Conservation (phyloP, 2,113 vertebrate species). For the Oryzias woworae region DNA sequence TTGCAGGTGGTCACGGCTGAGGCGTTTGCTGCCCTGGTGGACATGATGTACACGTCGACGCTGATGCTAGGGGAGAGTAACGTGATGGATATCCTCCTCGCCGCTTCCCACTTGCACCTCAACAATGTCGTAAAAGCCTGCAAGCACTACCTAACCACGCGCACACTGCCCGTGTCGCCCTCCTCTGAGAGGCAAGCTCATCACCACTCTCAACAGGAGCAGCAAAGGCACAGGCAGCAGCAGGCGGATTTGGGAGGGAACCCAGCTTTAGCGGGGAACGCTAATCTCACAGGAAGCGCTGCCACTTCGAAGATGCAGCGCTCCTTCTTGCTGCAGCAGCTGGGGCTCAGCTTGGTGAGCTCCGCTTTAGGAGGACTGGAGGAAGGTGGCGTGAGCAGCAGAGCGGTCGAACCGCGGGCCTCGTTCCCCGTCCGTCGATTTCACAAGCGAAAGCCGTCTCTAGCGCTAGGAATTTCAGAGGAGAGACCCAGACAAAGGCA, state of each 20-base stretch:
- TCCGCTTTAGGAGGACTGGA: constrained; percentile 83
- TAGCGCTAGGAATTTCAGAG: constrained; percentile 76
- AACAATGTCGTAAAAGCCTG: constrained; percentile 97
- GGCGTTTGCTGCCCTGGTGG: constrained; percentile 93
- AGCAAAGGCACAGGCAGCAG: constrained; percentile 75
- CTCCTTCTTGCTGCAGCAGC: constrained; percentile 94
- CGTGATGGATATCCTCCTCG: constrained; percentile 95
- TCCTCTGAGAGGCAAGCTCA: constrained; percentile 69
- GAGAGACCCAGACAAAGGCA: constrained; percentile 86
- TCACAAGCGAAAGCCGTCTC: constrained; percentile 89
- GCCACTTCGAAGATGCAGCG: constrained; percentile 84
- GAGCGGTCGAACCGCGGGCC: constrained; percentile 81
- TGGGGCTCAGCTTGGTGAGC: constrained; percentile 92
- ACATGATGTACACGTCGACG: constrained; percentile 99
- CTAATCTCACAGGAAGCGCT: constrained; percentile 46
- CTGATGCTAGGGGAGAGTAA: constrained; percentile 98
- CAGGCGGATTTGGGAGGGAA: constrained; percentile 65
- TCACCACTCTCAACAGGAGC: constrained; percentile 65
- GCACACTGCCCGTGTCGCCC: constrained; percentile 90
- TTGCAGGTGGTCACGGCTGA: constrained; percentile 89
- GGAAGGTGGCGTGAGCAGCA: constrained; percentile 58
- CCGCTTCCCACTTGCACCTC: constrained; percentile 94
- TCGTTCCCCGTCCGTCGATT: constrained; percentile 88
- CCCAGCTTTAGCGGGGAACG: constrained; percentile 36
- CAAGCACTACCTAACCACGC: constrained; percentile 96